Evolutionary conservation across 2,797 vertebrate species (phyloP).

Genomic region (Cheirogaleus major): DNA sequence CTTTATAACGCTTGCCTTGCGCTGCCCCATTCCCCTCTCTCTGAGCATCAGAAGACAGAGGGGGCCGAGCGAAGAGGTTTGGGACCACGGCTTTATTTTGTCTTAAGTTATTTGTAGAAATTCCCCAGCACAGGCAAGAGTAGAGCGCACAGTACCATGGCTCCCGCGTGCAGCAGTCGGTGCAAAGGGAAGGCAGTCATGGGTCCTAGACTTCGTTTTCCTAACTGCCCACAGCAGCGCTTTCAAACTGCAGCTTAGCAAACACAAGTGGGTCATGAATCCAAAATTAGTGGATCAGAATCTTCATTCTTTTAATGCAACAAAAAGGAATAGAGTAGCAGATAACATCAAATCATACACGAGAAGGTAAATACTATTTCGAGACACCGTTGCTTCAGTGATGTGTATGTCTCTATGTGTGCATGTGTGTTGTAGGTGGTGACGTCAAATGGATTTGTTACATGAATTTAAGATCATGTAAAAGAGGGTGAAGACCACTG

Average conservation of each 20-base stretch:
- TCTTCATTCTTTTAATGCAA: neutral
- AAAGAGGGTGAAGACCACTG: neutral
- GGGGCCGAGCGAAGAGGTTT: neutral
- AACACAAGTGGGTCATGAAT: fast-evolving
- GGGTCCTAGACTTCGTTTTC: neutral
- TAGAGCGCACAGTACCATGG: neutral
- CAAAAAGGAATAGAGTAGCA: neutral
- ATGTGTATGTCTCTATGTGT: neutral
- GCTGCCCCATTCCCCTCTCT: too few relatives aligned
- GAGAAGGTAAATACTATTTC: neutral
- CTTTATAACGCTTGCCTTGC: neutral
- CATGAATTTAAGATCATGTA: neutral
- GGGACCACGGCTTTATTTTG: neutral
- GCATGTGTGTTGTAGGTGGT: neutral
- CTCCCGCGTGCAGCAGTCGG: fast-evolving
- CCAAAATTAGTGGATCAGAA: neutral
- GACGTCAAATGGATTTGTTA: neutral
- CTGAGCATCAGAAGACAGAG: neutral
- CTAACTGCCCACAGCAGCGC: neutral
- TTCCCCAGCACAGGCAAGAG: neutral
- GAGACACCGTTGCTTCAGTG: neutral
- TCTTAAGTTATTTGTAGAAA: neutral
- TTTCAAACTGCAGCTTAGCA: neutral
- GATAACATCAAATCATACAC: neutral
- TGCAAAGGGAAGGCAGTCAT: neutral